A percentile compares a stretch with the other conserved stretches of the same genome.
Evolutionary conservation across 37 sponge, comb jelly and placozoan genomes (phyloP).

Genomic region (Petrosia ficiformis): DNA sequence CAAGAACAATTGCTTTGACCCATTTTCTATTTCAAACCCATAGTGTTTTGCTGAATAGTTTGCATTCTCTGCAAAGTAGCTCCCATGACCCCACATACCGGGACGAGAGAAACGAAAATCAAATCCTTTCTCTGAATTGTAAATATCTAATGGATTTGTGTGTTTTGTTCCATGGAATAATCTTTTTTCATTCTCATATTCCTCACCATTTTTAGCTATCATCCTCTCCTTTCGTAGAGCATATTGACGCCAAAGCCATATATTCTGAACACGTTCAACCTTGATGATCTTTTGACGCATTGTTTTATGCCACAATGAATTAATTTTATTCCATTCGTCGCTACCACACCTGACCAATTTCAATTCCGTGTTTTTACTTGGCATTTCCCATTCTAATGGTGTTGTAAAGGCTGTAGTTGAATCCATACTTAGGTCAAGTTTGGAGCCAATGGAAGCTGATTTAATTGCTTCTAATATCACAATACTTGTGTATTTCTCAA

Average conservation of each 20-base stretch:
- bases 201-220: constrained; percentile 25
- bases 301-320: constrained; percentile 14
- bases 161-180: constrained; percentile 68
- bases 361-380: neutral
- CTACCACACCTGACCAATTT: neutral
- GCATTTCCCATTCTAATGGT: neutral
- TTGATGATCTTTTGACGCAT: neutral
- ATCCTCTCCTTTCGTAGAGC: constrained; percentile 25
- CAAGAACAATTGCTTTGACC: constrained; percentile 53
- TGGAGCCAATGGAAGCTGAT: no score
- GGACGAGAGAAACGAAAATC: constrained; percentile 48
- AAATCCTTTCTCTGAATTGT: constrained; percentile 65
- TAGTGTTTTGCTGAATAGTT: constrained; percentile 63
- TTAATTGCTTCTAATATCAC: neutral
- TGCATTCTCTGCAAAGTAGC: constrained; percentile 81
- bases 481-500: neutral
- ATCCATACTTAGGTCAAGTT: no score
- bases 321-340: constrained; percentile 35
- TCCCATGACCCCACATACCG: constrained; percentile 77
- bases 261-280: constrained; percentile 68
- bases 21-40: neutral
- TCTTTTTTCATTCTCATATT: constrained; percentile 33
- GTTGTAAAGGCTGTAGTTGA: neutral
- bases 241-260: constrained; percentile 73
- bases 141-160: constrained; percentile 27